Conservation (phyloP, 2,797 vertebrate genomes). For the Bradypus variegatus region DNA sequence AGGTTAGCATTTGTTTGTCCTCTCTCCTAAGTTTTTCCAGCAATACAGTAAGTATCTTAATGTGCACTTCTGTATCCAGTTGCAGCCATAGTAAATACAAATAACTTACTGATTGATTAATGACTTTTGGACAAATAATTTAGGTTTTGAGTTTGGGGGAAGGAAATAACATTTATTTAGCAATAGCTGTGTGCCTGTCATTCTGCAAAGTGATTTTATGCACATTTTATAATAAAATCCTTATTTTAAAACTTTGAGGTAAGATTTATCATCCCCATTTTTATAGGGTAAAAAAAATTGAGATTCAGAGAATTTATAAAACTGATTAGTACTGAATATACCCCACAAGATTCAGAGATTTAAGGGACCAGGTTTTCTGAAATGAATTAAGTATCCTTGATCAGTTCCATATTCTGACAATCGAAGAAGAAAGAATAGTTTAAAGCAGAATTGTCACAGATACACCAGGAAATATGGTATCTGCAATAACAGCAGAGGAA, state of each 20-base stretch:
- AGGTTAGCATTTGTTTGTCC: background rate
- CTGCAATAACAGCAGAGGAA: background rate
- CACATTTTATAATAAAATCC: background rate
- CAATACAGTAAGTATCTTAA: background rate
- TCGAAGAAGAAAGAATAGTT: background rate
- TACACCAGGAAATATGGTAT: background rate
- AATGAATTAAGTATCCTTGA: background rate
- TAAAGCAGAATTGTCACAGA: conserved; percentile 1
- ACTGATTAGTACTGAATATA: background rate
- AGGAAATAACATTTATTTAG: background rate
- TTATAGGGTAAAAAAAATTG: background rate
- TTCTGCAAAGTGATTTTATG: background rate
- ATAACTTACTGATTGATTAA: background rate
- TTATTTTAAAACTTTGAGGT: background rate
- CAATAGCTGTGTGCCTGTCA: background rate
- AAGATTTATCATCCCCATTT: background rate
- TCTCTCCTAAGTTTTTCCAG: background rate
- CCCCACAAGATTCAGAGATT: background rate
- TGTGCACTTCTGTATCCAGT: background rate
- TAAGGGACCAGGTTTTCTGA: background rate
- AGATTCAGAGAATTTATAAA: background rate
- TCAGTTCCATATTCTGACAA: background rate
- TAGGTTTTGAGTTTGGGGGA: background rate
- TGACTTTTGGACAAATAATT: background rate
- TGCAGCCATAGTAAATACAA: background rate